Evolutionary conservation across 2,113 vertebrate species (phyloP).

Genomic region (Dendropsophus ebraccatus): DNA sequence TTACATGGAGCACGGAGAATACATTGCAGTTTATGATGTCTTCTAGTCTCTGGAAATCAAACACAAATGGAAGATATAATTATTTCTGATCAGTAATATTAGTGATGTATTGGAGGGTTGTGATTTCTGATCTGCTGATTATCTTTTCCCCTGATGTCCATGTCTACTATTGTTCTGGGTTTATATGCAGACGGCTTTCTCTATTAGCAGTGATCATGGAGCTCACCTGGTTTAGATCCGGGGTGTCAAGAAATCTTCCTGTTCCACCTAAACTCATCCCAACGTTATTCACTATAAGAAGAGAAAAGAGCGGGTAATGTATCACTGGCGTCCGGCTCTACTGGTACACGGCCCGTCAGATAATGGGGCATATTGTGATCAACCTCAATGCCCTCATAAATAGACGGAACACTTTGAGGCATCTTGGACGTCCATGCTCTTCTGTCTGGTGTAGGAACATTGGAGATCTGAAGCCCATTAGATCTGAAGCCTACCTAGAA

Average conservation of each 20-base stretch:
- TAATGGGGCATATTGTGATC: too few relatives aligned
- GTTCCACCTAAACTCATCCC: accelerated
- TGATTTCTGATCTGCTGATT: too few relatives aligned
- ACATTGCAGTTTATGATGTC: conserved; percentile 60
- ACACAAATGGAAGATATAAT: not conserved
- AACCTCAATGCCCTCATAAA: too few relatives aligned
- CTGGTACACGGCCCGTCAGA: not conserved
- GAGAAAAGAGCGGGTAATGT: not conserved
- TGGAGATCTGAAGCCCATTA: too few relatives aligned
- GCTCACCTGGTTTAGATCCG: conserved; percentile 44
- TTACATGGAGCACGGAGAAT: conserved; percentile 56
- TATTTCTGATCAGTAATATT: not conserved
- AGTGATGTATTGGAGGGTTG: too few relatives aligned
- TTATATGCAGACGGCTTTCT: too few relatives aligned
- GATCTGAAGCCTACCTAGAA: too few relatives aligned
- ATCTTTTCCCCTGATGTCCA: too few relatives aligned
- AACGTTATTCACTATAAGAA: conserved; percentile 48
- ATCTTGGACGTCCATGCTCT: too few relatives aligned
- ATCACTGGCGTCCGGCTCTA: too few relatives aligned
- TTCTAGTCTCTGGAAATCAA: conserved; percentile 13
- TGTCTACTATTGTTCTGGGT: too few relatives aligned
- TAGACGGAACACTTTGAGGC: too few relatives aligned
- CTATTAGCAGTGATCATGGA: not conserved
- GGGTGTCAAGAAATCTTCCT: not conserved
- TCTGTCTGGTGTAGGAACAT: not conserved